Evolutionary conservation across 2,113 vertebrate species (phyloP), one percentile per base, ranked within the genome.

Genomic region (Apodemus sylvaticus): DNA sequence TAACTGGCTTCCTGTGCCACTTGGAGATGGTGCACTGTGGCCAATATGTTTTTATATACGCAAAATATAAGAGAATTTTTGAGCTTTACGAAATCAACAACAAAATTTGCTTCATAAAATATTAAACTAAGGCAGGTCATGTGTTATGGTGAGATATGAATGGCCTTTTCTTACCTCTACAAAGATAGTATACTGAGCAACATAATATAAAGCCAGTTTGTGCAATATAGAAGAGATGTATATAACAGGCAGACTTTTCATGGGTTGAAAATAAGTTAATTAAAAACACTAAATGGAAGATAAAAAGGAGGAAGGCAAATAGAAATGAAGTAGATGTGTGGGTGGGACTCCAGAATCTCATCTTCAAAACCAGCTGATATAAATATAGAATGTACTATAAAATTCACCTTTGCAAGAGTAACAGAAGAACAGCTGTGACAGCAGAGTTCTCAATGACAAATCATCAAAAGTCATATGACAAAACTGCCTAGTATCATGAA

Each of bases 81-180:
- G 20, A 55, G 20, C 34, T 55, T 93, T 94, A 87, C 4, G 51
- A 94, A 74, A 86, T 24, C 48, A 81, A 58, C n/a, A 86, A 85
- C 48, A 88, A 91, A 94, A 94, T 74, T 70, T 16, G 82, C 62
- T 82, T 66, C 22, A 89, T 9, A 55, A 93, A 91, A 91, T 77
- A 94, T 96, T 60, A 93, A 95, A 89, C 31, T 83, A 91, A 78
- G 29, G 60, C 16, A 91, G 73, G 89, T 82, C 68, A 94, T 81
- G 42, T 86, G 10, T 58, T 95, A 64, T 77, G 77, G 42, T 53
- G 77, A 94, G 91, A 78, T 97, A 90, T 79, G 92, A 94, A 74
- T 87, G 73, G 20, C n/a, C 94, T 71, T 0, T 10, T 85, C 83
- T 83, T 89, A 79, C 64, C 10, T 93, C 81, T 77, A 85, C 89